Base-by-base conservation (phyloP, 2,888 invertebrate genomes). In the Scaeva pyrastri region DNA sequence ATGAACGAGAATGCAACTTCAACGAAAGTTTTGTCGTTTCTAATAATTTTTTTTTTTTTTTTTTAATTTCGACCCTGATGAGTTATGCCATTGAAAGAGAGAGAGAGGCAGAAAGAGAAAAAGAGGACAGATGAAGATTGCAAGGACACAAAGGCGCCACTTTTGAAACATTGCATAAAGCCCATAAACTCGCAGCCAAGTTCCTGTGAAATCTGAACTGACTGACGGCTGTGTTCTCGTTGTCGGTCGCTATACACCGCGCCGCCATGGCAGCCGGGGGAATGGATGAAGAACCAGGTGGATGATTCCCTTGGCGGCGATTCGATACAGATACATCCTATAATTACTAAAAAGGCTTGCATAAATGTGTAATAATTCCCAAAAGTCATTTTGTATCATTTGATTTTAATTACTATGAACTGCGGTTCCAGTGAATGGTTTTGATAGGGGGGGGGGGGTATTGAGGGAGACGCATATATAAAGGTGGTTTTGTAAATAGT, bases 391-490 rank as follows among this genome's bases (percentile, higher is more conserved):
- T 48, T 50, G 64, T 64, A 70, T 64, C 62, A 85, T 85, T 81
- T 72, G 80, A 85, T 75, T 85, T 85, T 85, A 85, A 85, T 85
- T 85, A 62, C 68, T 78, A 62, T 48, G 14, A 8, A n/a, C n/a
- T 31, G 31, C 31, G 31, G 45, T 26, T 45, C 2, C 21, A 66
- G 19, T 21, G 21, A 36, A 11, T 19, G 45, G 4, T 16, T 45
- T 45, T 4, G 31, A 7, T 31, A 14, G 50, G 39, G 11, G 16
- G 21, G 10, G 1, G 0, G 21, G 21, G 31, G 19, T 31, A 31
- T 31, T 11, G 2, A 58, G 19, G 19, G 36, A 12, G 5, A 12
- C 3, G 12, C 3, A 21, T 21, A 21, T 7, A 11, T 39, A 14
- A 2, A 21, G 2, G 10, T 11, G 2, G 0, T 21, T 16, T 19